Percentiles rank a stretch among this genome's conserved stretches.
phyloP scores from a whole-genome alignment of 2,113 vertebrate genomes.

The Lonchura striata region DNA sequence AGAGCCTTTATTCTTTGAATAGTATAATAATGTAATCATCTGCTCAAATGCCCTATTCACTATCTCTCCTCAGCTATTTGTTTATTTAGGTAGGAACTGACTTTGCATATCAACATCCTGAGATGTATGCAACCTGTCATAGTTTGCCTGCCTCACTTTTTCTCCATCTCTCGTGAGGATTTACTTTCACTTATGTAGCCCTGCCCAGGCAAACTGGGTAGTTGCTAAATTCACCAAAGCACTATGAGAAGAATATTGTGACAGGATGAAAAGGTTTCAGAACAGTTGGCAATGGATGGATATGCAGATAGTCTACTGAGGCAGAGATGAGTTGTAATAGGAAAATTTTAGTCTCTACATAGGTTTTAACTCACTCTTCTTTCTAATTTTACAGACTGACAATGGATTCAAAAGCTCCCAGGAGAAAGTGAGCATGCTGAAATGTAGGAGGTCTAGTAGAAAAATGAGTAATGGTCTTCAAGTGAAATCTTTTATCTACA shows the following conservation, averaged over 20 bases:
- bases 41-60: background rate
- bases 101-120: background rate
- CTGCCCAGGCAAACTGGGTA: background rate
- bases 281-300: background rate
- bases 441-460: slow-evolving; percentile 29
- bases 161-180: background rate
- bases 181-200: background rate
- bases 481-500: slow-evolving; percentile 57
- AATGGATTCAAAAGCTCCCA: slow-evolving; percentile 36
- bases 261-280: slow-evolving; percentile 24
- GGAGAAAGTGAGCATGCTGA: slow-evolving; percentile 29
- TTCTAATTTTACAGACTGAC: slow-evolving; percentile 46
- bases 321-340: slow-evolving; percentile 10
- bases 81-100: slow-evolving; percentile 9
- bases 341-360: background rate
- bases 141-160: background rate
- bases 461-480: slow-evolving; percentile 33
- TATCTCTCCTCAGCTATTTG: background rate
- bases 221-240: background rate
- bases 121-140: too few relatives aligned
- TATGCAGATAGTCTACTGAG: slow-evolving; percentile 21
- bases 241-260: background rate
- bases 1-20: background rate
- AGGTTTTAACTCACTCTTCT: slow-evolving; percentile 11
- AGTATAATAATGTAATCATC: background rate